These are phyloP conservation scores for Hirtodrosophila cameraria DNA, from an alignment of 2,888 invertebrate species.

Conservation along the genomic window DNA sequence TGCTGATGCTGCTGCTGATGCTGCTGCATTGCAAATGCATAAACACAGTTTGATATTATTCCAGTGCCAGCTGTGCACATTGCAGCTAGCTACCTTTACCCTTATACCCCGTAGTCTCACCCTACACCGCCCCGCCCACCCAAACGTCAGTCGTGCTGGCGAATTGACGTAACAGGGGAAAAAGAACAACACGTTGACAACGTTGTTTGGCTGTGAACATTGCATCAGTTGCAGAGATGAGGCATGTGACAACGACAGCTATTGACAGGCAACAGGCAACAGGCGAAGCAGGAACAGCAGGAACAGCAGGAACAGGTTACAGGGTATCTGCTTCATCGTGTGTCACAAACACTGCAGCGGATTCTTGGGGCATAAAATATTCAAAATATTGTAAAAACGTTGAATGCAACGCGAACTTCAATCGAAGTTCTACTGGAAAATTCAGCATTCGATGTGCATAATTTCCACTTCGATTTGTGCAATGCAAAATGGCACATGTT, in stretches of 20 bases:
- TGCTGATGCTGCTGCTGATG: slow-evolving; percentile 13
- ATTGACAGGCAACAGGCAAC: slow-evolving; percentile 41
- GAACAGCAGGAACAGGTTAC: not conserved
- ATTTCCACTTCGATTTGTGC: slow-evolving; percentile 75
- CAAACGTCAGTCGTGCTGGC: not conserved
- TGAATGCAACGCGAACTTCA: slow-evolving; percentile 45
- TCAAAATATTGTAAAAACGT: slow-evolving; percentile 78
- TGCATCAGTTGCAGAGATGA: slow-evolving; percentile 30
- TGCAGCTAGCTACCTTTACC: slow-evolving; percentile 7
- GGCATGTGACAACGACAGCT: slow-evolving; percentile 52
- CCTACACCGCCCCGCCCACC: no score
- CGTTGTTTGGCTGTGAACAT: slow-evolving; percentile 27
- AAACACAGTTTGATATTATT: slow-evolving; percentile 78
- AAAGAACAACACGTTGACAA: slow-evolving; percentile 53
- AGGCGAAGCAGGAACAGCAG: not conserved
- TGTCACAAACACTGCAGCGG: slow-evolving; percentile 7
- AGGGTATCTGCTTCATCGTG: slow-evolving; percentile 42
- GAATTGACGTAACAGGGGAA: slow-evolving; percentile 15
- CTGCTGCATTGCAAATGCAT: slow-evolving; percentile 73
- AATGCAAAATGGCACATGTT: slow-evolving; percentile 55
- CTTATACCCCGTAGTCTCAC: no score
- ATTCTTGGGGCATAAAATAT: slow-evolving; percentile 65
- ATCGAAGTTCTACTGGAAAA: slow-evolving; percentile 40
- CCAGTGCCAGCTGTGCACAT: slow-evolving; percentile 73
- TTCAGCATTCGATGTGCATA: slow-evolving; percentile 69